Evolutionary conservation across 2,888 invertebrate genomes (phyloP).

Genomic region (Platynereis dumerilii): DNA sequence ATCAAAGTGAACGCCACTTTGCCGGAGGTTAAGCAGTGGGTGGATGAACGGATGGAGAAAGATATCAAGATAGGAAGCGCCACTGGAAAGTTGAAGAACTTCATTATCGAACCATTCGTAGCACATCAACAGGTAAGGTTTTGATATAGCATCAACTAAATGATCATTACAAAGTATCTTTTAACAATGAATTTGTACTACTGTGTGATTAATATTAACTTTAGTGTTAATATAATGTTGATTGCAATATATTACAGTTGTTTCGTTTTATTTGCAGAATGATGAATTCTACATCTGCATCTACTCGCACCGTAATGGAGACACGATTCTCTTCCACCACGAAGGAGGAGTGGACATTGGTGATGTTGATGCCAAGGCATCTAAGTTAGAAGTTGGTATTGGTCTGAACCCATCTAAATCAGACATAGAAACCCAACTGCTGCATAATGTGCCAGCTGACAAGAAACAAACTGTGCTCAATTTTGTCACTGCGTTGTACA

Average conservation of each 20-base stretch:
- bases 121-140: too few species aligned
- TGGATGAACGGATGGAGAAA: conserved; percentile 81
- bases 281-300: conserved; percentile 99
- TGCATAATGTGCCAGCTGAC: conserved; percentile 68
- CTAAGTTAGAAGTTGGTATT: conserved; percentile 87
- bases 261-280: too few species aligned
- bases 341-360: conserved; percentile 97
- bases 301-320: conserved; percentile 89
- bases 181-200: too few species aligned
- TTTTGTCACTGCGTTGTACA: conserved; percentile 86
- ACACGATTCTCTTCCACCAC: conserved; percentile 95
- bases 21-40: conserved; percentile 83
- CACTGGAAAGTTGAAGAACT: conserved; percentile 85
- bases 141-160: too few species aligned
- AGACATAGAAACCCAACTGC: conserved; percentile 66
- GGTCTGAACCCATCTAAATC: conserved; percentile 68
- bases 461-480: conserved; percentile 75
- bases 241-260: too few species aligned
- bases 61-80: conserved; percentile 89
- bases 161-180: too few species aligned
- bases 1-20: conserved; percentile 92
- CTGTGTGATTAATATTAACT: too few species aligned
- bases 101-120: conserved; percentile 97
- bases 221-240: too few species aligned
- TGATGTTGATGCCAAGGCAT: conserved; percentile 92